These are phyloP conservation scores for Leontocebus nigricollis DNA, from an alignment of 2,797 vertebrate species.

Conservation along the genomic window DNA sequence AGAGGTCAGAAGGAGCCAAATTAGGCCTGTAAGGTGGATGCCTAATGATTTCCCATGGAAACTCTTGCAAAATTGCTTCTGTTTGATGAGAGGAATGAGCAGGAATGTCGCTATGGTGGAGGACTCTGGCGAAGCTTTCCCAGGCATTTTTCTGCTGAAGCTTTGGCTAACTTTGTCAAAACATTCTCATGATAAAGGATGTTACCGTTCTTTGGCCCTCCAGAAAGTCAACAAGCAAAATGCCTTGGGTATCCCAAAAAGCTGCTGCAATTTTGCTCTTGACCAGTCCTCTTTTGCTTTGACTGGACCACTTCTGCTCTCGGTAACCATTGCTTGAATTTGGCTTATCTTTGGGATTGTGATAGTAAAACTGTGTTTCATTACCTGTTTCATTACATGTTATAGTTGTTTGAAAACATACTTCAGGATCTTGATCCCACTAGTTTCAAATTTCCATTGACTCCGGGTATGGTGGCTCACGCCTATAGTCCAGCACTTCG, in stretches of 20 bases:
- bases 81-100: neutral
- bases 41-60: neutral
- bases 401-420: neutral
- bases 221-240: neutral
- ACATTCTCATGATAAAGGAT: neutral
- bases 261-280: neutral
- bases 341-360: neutral
- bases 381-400: neutral
- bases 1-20: neutral
- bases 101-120: neutral
- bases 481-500: too few relatives aligned
- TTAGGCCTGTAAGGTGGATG: neutral
- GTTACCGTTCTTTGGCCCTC: neutral
- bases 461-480: too few relatives aligned
- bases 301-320: neutral
- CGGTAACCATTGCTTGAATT: neutral
- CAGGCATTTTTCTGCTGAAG: neutral
- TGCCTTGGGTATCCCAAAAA: neutral
- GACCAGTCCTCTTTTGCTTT: neutral
- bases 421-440: neutral
- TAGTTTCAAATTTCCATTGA: neutral
- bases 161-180: neutral
- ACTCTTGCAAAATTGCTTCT: neutral
- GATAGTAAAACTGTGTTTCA: neutral
- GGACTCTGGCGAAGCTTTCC: neutral